Base-by-base conservation (phyloP, 2,888 invertebrate genomes). In the Epistrophe eligans region DNA sequence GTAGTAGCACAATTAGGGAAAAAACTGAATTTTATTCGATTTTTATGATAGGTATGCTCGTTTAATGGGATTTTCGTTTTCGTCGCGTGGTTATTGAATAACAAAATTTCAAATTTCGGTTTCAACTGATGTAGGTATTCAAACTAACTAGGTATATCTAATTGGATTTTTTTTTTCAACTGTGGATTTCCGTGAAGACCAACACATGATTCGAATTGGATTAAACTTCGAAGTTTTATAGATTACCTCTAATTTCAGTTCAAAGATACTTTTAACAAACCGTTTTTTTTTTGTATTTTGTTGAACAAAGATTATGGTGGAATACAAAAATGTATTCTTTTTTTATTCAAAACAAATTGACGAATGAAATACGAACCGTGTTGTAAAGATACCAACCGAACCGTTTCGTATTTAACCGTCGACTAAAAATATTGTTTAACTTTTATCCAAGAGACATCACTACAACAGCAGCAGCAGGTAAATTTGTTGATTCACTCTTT, bases 391-490 rank as follows among this genome's bases (percentile, higher is more conserved):
- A 79, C 79, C 74, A 87, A 87, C 87, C 83, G 83, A 87, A 82
- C 79, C 83, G 79, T 83, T 79, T 79, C 83, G 79, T 76, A 87
- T 79, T 64, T 83, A 87, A 83, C 83, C 83, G 87, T 87, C 87
- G 79, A 87, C 87, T 87, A 66, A 85, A 66, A 85, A 76, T 76
- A 71, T 66, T 74, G 71, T 64, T 73, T n/a, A 55, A 40, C n/a
- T 55, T 35, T 24, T 79, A 38, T 55, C 52, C 81, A 85, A 81
- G 81, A 85, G 85, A 77, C 66, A 72, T 28, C 52, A 52, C 24
- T 13, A 19, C 19, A 3, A 4, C 9, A 55, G 13, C 19, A 64
- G 62, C 73, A 85, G 85, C 82, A 85, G 82, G 81, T 85, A 81
- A 67, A 74, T 82, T 64, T 45, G 50, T 57, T 67, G 50, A 58